Conservation (phyloP, 1,140 invertebrate species). For the Pentalonia nigronervosa region DNA sequence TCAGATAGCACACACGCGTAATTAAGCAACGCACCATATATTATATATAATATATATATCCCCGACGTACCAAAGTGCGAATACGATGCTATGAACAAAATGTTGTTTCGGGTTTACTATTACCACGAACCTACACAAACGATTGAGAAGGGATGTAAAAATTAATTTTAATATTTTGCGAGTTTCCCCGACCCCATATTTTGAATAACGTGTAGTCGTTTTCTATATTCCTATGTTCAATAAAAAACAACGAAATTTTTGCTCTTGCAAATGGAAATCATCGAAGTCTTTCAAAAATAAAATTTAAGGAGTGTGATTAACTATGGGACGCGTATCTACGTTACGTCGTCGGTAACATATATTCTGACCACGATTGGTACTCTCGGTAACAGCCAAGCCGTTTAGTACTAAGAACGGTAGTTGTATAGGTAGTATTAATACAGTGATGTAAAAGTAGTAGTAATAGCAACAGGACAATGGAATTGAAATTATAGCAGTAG, state of each 20-base stretch:
- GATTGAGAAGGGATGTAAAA: not conserved
- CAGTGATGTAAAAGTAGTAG: not conserved
- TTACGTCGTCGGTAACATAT: not conserved
- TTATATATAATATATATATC: not conserved
- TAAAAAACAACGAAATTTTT: not conserved
- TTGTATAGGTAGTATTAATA: not conserved
- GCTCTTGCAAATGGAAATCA: not conserved
- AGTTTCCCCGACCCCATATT: not conserved
- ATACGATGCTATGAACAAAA: not conserved
- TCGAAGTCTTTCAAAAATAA: not conserved
- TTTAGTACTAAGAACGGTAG: not conserved
- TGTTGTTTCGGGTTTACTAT: not conserved
- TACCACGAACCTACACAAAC: not conserved
- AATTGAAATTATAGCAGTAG: not conserved
- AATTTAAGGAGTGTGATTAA: not conserved
- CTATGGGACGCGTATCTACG: too few species aligned
- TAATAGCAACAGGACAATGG: not conserved
- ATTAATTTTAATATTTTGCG: not conserved
- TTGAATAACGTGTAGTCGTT: not conserved
- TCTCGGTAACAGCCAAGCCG: not conserved
- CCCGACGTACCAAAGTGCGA: not conserved
- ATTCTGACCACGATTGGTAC: not conserved
- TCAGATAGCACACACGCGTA: not conserved
- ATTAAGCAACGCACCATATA: not conserved
- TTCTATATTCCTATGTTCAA: not conserved